Evolutionary conservation across 2,888 invertebrate genomes (phyloP), one percentile per base, ranked within the genome.

Genomic region (Sylvicola fuscatus): DNA sequence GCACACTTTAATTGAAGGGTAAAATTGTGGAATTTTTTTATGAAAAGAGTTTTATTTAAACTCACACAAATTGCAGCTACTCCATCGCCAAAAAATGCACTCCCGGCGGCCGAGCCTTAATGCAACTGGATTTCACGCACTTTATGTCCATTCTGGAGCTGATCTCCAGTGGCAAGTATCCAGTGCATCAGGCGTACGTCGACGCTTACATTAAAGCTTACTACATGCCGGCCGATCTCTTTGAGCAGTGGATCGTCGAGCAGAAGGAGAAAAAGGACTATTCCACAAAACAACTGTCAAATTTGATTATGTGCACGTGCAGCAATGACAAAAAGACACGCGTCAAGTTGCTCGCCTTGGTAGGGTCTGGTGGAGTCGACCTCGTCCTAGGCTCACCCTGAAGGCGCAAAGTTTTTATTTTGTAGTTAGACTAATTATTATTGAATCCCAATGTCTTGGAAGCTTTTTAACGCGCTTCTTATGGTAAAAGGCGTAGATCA

Each of bases 41-140:
- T 27, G 11, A 27, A n/a, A n/a, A n/a, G n/a, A n/a, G n/a, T n/a
- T n/a, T n/a, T n/a, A 26, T 36, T 34, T 15, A 28, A 12, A 32
- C 8, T n/a, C n/a, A n/a, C n/a, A n/a, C 6, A 37, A 57, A 59
- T 15, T 56, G 57, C 66, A 83, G 55, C 21, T 92, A 82, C 60
- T 77, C 89, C 0, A 79, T 76, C 48, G 82, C 86, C 0, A 86
- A 81, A 41, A 92, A 89, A 53, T 98, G 98, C 58, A 82, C 90
- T 0, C 89, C 90, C 45, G 95, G 90, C 15, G 98, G 98, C 0
- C 64, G 98, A 28, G 97, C 92, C 0, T 59, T 98, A 8, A 98
- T 98, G 97, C 95, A 95, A 52, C 62, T 98, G 14, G 98, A 98
- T 63, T 95, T 90, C 50, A 84, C 90, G 6, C 95, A 97, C 53